Conservation (phyloP, 2,113 vertebrate species). For the Paratilapia polleni region DNA sequence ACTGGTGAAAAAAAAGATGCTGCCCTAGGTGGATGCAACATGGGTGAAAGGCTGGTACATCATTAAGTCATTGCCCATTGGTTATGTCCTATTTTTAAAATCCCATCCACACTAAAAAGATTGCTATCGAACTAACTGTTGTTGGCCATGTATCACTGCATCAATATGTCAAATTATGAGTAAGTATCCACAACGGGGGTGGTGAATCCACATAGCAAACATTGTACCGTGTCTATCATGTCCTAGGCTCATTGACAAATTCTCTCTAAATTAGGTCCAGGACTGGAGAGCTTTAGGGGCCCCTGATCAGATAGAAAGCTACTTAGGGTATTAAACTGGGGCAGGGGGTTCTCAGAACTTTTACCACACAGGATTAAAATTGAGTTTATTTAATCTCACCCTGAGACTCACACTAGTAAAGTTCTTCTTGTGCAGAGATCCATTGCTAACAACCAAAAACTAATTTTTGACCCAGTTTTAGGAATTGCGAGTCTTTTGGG, state of each 20-base stretch:
- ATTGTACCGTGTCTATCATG: neutral
- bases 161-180: slow-evolving; percentile 30
- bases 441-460: slow-evolving; percentile 25
- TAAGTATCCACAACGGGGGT: slow-evolving; percentile 10
- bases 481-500: neutral
- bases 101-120: slow-evolving; percentile 18
- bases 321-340: slow-evolving; percentile 69
- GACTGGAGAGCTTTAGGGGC: slow-evolving; percentile 40
- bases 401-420: slow-evolving; percentile 40
- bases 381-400: slow-evolving; percentile 58
- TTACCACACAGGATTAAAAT: slow-evolving; percentile 64
- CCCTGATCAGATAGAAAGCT: slow-evolving; percentile 65
- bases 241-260: slow-evolving; percentile 32
- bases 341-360: slow-evolving; percentile 55
- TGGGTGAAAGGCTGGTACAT: slow-evolving; percentile 21
- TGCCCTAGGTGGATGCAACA: slow-evolving; percentile 28
- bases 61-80: slow-evolving; percentile 44
- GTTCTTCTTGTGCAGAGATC: neutral
- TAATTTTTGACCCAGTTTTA: slow-evolving; percentile 23
- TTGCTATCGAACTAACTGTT: slow-evolving; percentile 6
- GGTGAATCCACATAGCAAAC: slow-evolving; percentile 17
- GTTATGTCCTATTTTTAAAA: slow-evolving; percentile 52
- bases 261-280: slow-evolving; percentile 56
- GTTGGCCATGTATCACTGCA: slow-evolving; percentile 24
- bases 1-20: neutral